phyloP scores from a whole-genome alignment of 1,140 invertebrate species.

The Drosophila santomea region DNA sequence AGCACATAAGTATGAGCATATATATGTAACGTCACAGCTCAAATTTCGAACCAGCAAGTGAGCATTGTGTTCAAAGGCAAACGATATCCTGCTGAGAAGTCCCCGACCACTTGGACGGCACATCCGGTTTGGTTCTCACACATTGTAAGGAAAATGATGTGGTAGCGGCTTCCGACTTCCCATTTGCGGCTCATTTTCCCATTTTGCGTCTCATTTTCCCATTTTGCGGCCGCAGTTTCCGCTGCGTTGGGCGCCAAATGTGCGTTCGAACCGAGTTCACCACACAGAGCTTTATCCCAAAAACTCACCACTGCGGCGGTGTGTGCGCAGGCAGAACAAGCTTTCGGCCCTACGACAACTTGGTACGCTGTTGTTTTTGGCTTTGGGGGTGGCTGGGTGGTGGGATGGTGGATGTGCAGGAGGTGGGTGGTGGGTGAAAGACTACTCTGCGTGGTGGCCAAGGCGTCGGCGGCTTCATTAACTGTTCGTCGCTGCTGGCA shows the following conservation, averaged over 20 bases:
- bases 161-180: conserved; percentile 38
- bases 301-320: conserved; percentile 20
- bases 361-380: conserved; percentile 15
- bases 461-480: conserved; percentile 63
- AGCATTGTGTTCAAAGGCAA: conserved; percentile 31
- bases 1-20: background rate
- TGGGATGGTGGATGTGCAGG: background rate
- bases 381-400: background rate
- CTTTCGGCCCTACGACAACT: conserved; percentile 48
- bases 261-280: conserved; percentile 27
- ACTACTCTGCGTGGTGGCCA: conserved; percentile 45
- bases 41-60: conserved; percentile 11
- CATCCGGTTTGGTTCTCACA: conserved; percentile 46
- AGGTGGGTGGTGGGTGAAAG: background rate
- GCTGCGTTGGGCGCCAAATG: conserved; percentile 61
- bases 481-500: conserved; percentile 69
- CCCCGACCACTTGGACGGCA: conserved; percentile 1
- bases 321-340: conserved; percentile 31
- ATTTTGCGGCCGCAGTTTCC: conserved; percentile 41
- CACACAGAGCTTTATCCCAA: conserved; percentile 23
- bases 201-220: conserved; percentile 33
- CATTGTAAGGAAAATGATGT: conserved; percentile 38
- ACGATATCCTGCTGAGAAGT: conserved; percentile 19
- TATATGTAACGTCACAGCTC: background rate
- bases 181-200: conserved; percentile 34